phyloP scores from a whole-genome alignment of 30 jellyfish, hydroid and myxozoan genomes.

The Cassiopea andromeda region DNA sequence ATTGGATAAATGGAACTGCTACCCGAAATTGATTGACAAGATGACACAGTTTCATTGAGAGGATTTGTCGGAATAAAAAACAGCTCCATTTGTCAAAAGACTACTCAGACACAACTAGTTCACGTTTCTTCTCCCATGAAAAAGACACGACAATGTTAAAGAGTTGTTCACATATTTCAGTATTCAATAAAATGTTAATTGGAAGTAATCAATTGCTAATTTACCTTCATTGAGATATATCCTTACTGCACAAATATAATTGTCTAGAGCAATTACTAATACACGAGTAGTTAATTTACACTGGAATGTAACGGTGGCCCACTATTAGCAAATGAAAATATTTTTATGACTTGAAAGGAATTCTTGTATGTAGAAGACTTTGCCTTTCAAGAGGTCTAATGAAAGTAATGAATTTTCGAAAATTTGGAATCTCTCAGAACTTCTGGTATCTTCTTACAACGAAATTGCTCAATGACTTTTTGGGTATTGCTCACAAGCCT shows the following conservation, averaged over 20 bases:
- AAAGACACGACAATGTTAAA: too few species aligned
- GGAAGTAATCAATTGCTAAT: not conserved
- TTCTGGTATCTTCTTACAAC: too few species aligned
- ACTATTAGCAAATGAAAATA: not conserved
- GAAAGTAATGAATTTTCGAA: not conserved
- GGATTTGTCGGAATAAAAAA: not conserved
- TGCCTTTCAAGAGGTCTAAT: not conserved
- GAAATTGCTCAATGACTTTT: too few species aligned
- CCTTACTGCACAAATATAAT: not conserved
- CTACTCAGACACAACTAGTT: not conserved
- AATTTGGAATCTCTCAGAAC: too few species aligned
- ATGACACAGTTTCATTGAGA: not conserved
- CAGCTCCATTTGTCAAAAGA: not conserved
- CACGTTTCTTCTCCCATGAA: not conserved
- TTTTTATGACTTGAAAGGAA: not conserved
- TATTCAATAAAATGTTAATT: not conserved
- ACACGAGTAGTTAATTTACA: too few species aligned
- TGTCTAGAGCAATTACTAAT: not conserved
- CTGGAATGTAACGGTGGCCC: not conserved
- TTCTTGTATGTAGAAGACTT: not conserved
- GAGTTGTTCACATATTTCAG: not conserved
- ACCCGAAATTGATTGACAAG: not conserved
- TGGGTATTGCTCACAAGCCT: too few species aligned
- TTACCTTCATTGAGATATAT: not conserved
- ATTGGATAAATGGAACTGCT: not conserved